A percentile compares a stretch with the other conserved stretches of the same genome.
These are phyloP conservation scores for Tylochromis polylepis DNA, from an alignment of 2,113 vertebrate genomes.

Conservation along the genomic window DNA sequence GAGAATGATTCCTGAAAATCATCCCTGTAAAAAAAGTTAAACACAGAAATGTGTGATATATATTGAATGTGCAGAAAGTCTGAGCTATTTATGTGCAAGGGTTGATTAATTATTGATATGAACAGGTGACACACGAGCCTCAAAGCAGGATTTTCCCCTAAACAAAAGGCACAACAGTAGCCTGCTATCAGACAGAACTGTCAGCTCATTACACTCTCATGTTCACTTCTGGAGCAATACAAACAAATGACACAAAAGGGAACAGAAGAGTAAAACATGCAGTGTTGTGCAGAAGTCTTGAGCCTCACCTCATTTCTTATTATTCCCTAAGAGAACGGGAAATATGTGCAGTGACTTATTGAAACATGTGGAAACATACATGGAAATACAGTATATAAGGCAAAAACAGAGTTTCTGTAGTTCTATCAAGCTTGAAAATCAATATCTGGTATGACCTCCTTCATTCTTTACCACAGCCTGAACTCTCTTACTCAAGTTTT, in stretches of 20 bases:
- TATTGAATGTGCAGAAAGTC: neutral
- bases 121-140: neutral
- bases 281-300: neutral
- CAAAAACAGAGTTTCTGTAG: neutral
- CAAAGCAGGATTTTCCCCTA: neutral
- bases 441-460: neutral
- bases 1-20: neutral
- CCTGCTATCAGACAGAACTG: neutral
- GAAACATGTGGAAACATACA: neutral
- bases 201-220: neutral
- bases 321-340: neutral
- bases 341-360: neutral
- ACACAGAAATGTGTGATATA: neutral
- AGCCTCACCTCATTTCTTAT: neutral
- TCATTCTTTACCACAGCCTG: neutral
- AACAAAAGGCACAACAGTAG: neutral
- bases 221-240: neutral
- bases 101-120: neutral
- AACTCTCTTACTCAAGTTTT: neutral
- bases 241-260: neutral
- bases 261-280: neutral
- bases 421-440: neutral
- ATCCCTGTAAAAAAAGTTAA: neutral
- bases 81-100: neutral
- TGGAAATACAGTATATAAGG: neutral